Evolutionary conservation across 2,888 invertebrate species (phyloP).

Genomic region (Leucophenga montana): DNA sequence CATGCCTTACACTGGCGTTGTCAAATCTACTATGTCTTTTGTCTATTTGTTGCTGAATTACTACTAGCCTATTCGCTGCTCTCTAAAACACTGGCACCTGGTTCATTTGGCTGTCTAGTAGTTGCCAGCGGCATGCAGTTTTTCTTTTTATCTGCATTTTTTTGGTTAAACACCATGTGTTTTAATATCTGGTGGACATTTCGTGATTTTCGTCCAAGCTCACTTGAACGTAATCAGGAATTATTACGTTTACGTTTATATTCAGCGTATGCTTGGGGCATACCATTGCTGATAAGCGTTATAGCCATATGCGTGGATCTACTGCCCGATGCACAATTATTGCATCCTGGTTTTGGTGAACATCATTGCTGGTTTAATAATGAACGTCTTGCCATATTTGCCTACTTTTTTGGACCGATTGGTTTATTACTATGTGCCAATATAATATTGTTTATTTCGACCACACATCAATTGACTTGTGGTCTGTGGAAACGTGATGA

Average conservation of each 20-base stretch:
- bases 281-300: slow-evolving; percentile 83
- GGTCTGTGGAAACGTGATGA: slow-evolving; percentile 91
- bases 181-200: slow-evolving; percentile 95
- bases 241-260: slow-evolving; percentile 85
- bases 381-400: slow-evolving; percentile 82
- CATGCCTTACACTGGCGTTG: slow-evolving; percentile 92
- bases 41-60: slow-evolving; percentile 86
- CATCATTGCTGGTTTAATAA: slow-evolving; percentile 87
- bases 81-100: slow-evolving; percentile 76
- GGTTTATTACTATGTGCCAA: slow-evolving; percentile 85
- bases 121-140: slow-evolving; percentile 88
- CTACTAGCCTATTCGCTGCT: slow-evolving; percentile 86
- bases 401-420: slow-evolving; percentile 89
- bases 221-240: slow-evolving; percentile 89
- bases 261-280: slow-evolving; percentile 89
- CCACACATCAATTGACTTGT: slow-evolving; percentile 88
- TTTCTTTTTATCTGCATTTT: slow-evolving; percentile 91
- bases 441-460: slow-evolving; percentile 84
- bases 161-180: slow-evolving; percentile 95
- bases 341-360: slow-evolving; percentile 86
- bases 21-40: slow-evolving; percentile 89
- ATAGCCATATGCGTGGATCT: slow-evolving; percentile 83
- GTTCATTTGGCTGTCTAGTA: slow-evolving; percentile 76
- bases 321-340: slow-evolving; percentile 77
- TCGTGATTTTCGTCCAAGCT: slow-evolving; percentile 88